Percentiles rank a stretch among this genome's conserved stretches.
phyloP scores from a whole-genome alignment of 92 coral and sea anemone species.

The Bergia puertoricense region DNA sequence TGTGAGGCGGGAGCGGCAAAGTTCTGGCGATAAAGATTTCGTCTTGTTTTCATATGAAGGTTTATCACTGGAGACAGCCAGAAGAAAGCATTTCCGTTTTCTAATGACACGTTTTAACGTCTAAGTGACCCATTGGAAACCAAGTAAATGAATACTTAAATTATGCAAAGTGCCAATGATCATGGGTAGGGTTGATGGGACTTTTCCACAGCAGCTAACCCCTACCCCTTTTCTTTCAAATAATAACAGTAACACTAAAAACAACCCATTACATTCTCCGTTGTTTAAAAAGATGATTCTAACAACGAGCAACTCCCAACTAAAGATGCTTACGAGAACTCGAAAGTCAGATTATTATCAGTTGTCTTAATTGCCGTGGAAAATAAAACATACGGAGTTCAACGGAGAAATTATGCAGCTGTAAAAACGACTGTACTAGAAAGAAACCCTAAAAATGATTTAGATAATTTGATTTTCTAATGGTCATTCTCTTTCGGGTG shows the following conservation, averaged over 20 bases:
- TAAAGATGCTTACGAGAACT: not conserved
- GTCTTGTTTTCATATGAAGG: constrained; percentile 42
- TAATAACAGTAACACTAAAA: not conserved
- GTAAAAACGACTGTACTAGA: not conserved
- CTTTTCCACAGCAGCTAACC: not conserved
- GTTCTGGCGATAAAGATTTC: constrained; percentile 40
- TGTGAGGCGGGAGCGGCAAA: constrained; percentile 12
- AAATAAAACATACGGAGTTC: not conserved
- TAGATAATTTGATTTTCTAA: not conserved
- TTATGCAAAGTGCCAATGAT: not conserved
- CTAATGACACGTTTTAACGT: constrained; percentile 36
- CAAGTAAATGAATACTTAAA: constrained; percentile 23
- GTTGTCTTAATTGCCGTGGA: not conserved
- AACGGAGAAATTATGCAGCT: not conserved
- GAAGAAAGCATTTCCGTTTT: constrained; percentile 46
- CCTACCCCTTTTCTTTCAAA: no score
- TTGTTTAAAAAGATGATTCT: no score
- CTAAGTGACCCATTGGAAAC: constrained; percentile 32
- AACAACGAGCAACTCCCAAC: no score
- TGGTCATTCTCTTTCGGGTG: not conserved
- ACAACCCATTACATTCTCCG: not conserved
- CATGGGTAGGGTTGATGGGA: not conserved
- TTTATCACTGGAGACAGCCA: constrained; percentile 44
- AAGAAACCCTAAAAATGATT: not conserved
- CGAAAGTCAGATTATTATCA: not conserved